phyloP scores from a whole-genome alignment of 2,888 invertebrate species.

The Ditula angustiorana region DNA sequence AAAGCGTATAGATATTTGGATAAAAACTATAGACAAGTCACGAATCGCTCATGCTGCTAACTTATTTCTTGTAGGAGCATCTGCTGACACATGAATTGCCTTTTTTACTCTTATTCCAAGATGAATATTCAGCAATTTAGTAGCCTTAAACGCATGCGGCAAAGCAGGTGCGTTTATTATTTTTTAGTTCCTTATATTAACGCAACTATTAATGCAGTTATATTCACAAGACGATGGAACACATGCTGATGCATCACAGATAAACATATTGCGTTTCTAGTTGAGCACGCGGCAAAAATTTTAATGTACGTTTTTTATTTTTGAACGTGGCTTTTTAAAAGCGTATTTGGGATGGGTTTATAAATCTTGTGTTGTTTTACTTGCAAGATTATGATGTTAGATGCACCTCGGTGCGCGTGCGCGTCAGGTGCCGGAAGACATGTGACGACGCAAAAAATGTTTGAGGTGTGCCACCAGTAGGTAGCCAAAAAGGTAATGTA shows the following conservation, averaged over 20 bases:
- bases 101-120: conserved; percentile 4
- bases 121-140: conserved; percentile 23
- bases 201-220: conserved; percentile 13
- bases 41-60: neutral
- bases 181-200: neutral
- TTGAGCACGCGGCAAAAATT: conserved; percentile 9
- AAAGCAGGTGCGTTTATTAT: neutral
- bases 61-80: neutral
- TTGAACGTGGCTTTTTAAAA: conserved; percentile 22
- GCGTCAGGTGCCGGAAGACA: conserved; percentile 71
- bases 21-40: conserved; percentile 18
- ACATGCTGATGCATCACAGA: conserved; percentile 24
- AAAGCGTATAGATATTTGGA: conserved; percentile 19
- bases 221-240: conserved; percentile 8
- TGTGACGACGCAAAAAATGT: conserved; percentile 63
- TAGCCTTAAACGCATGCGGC: conserved; percentile 3
- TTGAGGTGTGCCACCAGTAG: conserved; percentile 41
- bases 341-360: neutral
- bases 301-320: neutral
- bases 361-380: conserved; percentile 15
- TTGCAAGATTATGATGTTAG: conserved; percentile 29
- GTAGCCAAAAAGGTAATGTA: conserved; percentile 15
- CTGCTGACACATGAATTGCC: conserved; percentile 13
- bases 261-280: conserved; percentile 26
- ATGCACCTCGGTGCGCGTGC: conserved; percentile 51